phyloP scores from a whole-genome alignment of 2,888 invertebrate genomes.

The Tortricodes alternella region DNA sequence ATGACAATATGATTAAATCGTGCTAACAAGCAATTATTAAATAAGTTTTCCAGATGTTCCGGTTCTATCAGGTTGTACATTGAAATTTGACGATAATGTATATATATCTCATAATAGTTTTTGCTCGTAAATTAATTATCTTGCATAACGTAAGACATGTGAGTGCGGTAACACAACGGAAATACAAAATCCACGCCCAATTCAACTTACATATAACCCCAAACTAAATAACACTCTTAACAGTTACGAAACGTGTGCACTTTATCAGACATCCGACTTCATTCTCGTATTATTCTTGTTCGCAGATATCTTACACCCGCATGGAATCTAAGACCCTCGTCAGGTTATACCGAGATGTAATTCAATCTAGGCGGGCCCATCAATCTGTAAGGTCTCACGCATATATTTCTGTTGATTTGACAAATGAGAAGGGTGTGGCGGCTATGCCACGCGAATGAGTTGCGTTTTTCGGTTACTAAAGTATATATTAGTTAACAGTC shows the following conservation, averaged over 20 bases:
- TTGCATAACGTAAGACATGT: too few relatives aligned
- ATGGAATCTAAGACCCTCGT: slow-evolving; percentile 77
- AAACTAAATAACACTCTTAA: slow-evolving; percentile 28
- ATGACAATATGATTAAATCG: too few relatives aligned
- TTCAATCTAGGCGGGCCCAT: slow-evolving; percentile 80
- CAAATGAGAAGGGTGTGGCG: slow-evolving; percentile 80
- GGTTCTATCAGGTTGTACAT: too few relatives aligned
- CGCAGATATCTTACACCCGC: slow-evolving; percentile 55
- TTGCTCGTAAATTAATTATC: too few relatives aligned
- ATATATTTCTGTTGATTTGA: slow-evolving; percentile 83
- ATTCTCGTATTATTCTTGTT: slow-evolving; percentile 72
- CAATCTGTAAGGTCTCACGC: slow-evolving; percentile 81
- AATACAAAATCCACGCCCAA: neutral
- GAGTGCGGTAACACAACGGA: too few relatives aligned
- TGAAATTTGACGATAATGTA: too few relatives aligned
- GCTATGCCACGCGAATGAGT: slow-evolving; percentile 56
- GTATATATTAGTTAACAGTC: slow-evolving; percentile 49
- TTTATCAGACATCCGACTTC: slow-evolving; percentile 57
- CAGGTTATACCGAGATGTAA: slow-evolving; percentile 78
- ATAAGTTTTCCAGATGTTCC: too few relatives aligned
- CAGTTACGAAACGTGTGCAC: slow-evolving; percentile 42
- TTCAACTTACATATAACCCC: slow-evolving; percentile 10
- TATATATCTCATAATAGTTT: too few relatives aligned
- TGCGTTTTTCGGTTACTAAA: slow-evolving; percentile 52
- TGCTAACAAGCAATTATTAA: too few relatives aligned